phyloP scores from a whole-genome alignment of 2,113 vertebrate genomes.

The Spea bombifrons region DNA sequence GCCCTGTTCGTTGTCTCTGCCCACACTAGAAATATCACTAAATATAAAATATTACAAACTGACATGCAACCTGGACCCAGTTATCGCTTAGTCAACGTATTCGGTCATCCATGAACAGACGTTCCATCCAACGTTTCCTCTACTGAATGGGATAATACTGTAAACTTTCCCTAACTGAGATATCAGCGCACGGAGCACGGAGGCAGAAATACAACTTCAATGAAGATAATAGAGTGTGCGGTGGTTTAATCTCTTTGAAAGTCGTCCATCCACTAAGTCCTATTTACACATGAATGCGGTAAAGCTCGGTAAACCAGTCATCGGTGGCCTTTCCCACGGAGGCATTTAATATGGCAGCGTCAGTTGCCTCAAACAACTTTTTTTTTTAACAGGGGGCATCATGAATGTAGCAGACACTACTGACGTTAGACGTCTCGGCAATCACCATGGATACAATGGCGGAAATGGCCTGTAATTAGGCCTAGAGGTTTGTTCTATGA shows the following conservation, averaged over 20 bases:
- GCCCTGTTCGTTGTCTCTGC: no score
- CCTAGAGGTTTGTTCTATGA: no score
- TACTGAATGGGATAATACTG: neutral
- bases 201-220: slow-evolving; percentile 29
- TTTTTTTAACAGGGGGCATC: neutral
- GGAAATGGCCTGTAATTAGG: no score
- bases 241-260: slow-evolving; percentile 22
- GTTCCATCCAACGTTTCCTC: slow-evolving; percentile 35
- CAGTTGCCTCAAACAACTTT: neutral
- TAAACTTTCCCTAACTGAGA: slow-evolving; percentile 36
- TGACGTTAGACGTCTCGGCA: no score
- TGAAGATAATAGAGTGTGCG: slow-evolving; percentile 47
- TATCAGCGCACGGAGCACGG: slow-evolving; percentile 14
- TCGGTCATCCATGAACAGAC: slow-evolving; percentile 29
- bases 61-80: slow-evolving; percentile 7
- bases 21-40: neutral
- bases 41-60: neutral
- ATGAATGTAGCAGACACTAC: neutral
- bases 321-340: neutral
- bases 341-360: neutral
- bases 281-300: slow-evolving; percentile 23
- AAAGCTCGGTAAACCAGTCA: slow-evolving; percentile 2
- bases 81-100: slow-evolving; percentile 5
- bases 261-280: neutral
- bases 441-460: no score